Evolutionary conservation across 2,113 vertebrate genomes (phyloP).

Genomic region (Tragelaphus strepsiceros): DNA sequence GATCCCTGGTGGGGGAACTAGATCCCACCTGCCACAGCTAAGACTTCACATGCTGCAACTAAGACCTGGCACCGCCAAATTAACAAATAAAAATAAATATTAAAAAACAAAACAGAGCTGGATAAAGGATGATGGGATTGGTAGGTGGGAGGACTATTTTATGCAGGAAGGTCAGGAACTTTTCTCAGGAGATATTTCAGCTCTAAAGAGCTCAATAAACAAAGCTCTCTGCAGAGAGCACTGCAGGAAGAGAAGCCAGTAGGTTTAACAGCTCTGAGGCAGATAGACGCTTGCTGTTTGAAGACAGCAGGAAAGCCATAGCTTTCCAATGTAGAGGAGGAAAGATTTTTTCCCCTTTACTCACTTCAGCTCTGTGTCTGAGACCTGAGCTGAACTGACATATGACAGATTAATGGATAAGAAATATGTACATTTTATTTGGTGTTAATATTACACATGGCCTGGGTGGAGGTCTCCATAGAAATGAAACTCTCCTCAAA

Average conservation of each 20-base stretch:
- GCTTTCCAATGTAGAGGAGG: background rate
- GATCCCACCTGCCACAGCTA: background rate
- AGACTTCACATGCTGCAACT: background rate
- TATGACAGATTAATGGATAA: background rate
- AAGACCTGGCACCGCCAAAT: background rate
- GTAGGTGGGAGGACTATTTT: background rate
- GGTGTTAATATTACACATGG: background rate
- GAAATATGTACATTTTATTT: background rate
- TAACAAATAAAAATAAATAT: background rate
- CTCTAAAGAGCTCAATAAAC: background rate
- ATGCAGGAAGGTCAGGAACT: background rate
- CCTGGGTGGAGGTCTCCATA: background rate
- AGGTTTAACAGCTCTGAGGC: background rate
- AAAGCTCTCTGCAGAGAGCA: background rate
- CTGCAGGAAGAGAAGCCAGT: background rate
- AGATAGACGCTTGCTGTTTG: background rate
- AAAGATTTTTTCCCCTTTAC: background rate
- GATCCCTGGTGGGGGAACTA: background rate
- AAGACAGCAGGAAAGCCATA: background rate
- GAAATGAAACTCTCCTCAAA: background rate
- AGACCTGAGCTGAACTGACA: background rate
- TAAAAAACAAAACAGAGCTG: background rate
- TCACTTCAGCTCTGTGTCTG: background rate
- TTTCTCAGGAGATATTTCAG: background rate
- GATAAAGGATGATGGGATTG: background rate